Percentiles rank a stretch among this genome's conserved stretches.
These are phyloP conservation scores for Amiota minor DNA, from an alignment of 2,888 invertebrate species.

Conservation along the genomic window DNA sequence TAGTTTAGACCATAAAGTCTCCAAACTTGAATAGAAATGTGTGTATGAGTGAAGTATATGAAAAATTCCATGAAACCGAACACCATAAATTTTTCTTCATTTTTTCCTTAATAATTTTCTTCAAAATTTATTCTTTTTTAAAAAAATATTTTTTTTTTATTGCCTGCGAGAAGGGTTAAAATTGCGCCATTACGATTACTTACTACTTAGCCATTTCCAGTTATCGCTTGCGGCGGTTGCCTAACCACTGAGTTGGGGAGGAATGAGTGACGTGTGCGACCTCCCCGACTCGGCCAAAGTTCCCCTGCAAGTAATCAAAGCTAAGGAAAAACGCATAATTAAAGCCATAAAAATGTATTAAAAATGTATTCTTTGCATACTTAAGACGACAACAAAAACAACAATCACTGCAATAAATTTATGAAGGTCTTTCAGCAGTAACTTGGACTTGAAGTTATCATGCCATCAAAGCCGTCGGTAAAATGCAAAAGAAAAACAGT, in stretches of 20 bases:
- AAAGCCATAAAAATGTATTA: conserved; percentile 25
- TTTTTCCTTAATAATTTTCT: conserved; percentile 30
- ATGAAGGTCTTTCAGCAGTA: conserved; percentile 28
- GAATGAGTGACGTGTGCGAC: not conserved
- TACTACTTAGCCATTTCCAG: not conserved
- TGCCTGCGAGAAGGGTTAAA: conserved; percentile 27
- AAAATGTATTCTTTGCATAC: not conserved
- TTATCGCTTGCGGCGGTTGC: conserved; percentile 14
- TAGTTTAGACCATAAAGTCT: no score
- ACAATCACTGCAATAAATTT: not conserved
- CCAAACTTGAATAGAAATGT: no score
- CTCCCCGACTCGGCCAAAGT: not conserved
- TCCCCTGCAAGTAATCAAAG: conserved; percentile 16
- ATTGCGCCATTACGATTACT: conserved; percentile 24
- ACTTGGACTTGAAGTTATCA: conserved; percentile 30
- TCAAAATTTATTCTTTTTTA: conserved; percentile 36
- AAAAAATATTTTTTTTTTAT: conserved; percentile 42
- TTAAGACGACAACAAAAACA: not conserved
- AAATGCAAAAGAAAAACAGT: not conserved
- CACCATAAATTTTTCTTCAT: conserved; percentile 12
- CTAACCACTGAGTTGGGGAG: conserved; percentile 10
- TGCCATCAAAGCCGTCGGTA: not conserved
- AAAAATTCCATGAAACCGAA: no score
- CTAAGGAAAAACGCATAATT: conserved; percentile 25
- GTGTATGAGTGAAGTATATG: no score